Evolutionary conservation across 1,140 invertebrate genomes (phyloP).

Genomic region (Sarcophaga peregrina): DNA sequence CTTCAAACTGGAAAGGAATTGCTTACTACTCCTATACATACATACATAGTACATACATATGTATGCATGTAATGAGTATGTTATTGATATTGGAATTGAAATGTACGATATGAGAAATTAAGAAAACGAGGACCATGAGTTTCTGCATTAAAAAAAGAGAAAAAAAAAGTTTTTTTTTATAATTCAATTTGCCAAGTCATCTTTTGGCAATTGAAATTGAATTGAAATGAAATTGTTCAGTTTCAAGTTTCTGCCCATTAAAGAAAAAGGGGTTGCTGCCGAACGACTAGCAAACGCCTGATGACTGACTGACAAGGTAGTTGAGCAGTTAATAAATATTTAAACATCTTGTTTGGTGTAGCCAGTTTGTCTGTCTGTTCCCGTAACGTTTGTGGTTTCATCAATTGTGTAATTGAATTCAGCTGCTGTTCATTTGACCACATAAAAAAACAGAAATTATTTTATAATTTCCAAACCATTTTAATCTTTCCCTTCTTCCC

Average conservation of each 20-base stretch:
- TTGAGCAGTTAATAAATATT: too few relatives aligned
- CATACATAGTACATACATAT: too few relatives aligned
- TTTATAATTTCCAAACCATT: not conserved
- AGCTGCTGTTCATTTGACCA: constrained; percentile 35
- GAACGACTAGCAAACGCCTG: not conserved
- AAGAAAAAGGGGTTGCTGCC: not conserved
- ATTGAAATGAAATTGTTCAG: not conserved
- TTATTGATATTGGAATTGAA: constrained; percentile 4
- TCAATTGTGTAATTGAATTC: constrained; percentile 40
- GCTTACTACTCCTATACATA: not conserved
- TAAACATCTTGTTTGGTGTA: not conserved
- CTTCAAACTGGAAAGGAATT: not conserved
- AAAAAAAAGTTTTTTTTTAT: not conserved
- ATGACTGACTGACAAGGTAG: too few relatives aligned
- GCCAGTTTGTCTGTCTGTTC: not conserved
- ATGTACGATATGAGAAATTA: not conserved
- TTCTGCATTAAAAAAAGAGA: too few relatives aligned
- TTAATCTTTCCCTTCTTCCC: not conserved
- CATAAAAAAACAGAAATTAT: constrained; percentile 11
- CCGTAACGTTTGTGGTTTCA: constrained; percentile 12
- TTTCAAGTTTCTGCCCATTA: too few relatives aligned
- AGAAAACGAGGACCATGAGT: not conserved
- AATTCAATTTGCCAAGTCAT: constrained; percentile 18
- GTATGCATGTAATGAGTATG: not conserved
- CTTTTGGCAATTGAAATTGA: constrained; percentile 1